phyloP scores from a whole-genome alignment of 2,888 invertebrate genomes.

The Eristalis tenax region DNA sequence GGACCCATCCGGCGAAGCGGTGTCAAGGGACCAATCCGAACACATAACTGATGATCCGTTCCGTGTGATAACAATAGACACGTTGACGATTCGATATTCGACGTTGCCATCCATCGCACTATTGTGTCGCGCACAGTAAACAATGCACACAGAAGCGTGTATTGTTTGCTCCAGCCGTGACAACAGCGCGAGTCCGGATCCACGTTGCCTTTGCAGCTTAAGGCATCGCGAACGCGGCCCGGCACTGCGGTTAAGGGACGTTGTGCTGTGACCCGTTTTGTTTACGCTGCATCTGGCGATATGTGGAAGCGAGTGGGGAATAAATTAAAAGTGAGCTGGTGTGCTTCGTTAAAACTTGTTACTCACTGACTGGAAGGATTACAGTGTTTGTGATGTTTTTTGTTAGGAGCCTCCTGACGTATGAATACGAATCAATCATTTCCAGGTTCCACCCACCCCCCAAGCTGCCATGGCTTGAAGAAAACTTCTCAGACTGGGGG shows the following conservation, averaged over 20 bases:
- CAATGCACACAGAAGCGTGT: constrained; percentile 28
- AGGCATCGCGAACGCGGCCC: constrained; percentile 19
- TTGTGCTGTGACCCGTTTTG: constrained; percentile 34
- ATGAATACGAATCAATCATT: not conserved
- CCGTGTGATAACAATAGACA: constrained; percentile 38
- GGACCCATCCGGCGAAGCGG: not conserved
- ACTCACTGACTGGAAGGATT: constrained; percentile 9
- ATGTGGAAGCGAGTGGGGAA: constrained; percentile 46
- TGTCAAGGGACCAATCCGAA: constrained; percentile 18
- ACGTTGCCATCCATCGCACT: constrained; percentile 29
- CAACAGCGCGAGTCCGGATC: not conserved
- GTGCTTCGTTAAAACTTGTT: constrained; percentile 60
- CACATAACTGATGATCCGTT: constrained; percentile 32
- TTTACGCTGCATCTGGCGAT: constrained; percentile 27
- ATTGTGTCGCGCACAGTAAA: constrained; percentile 42
- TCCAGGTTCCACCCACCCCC: too few species aligned
- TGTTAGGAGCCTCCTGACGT: not conserved
- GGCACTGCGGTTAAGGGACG: constrained; percentile 35
- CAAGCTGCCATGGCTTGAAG: not conserved
- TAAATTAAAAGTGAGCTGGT: constrained; percentile 53
- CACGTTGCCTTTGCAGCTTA: constrained; percentile 5
- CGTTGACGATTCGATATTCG: constrained; percentile 39
- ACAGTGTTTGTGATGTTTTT: not conserved
- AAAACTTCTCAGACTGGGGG: not conserved
- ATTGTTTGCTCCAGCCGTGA: not conserved